phyloP scores from a whole-genome alignment of 2,797 vertebrate species.

The Sardinella longiceps region DNA sequence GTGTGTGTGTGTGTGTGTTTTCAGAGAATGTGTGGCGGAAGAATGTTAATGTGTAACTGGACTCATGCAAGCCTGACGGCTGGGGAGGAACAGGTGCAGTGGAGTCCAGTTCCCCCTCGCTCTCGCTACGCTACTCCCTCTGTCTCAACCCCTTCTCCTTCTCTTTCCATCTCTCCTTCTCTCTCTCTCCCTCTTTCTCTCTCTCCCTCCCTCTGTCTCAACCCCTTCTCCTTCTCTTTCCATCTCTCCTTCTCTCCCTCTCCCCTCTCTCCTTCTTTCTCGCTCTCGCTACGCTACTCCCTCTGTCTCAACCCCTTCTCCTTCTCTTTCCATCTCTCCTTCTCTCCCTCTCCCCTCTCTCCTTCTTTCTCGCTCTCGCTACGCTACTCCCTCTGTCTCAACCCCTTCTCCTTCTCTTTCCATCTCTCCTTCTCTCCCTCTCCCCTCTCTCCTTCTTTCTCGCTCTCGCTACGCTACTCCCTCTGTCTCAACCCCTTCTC shows the following conservation, averaged over 20 bases:
- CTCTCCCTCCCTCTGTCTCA: neutral
- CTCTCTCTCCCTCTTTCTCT: neutral
- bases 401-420: neutral
- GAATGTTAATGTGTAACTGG: conserved; percentile 19
- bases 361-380: neutral
- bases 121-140: too few relatives aligned
- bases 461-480: neutral
- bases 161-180: neutral
- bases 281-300: too few relatives aligned
- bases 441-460: neutral
- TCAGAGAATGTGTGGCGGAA: conserved; percentile 9
- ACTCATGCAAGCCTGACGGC: neutral
- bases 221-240: neutral
- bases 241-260: neutral
- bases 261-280: too few relatives aligned
- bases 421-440: neutral
- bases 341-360: too few relatives aligned
- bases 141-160: neutral
- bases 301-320: too few relatives aligned
- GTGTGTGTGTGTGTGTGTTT: conserved; percentile 5
- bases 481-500: neutral
- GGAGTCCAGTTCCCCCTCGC: neutral
- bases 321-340: too few relatives aligned
- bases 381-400: neutral
- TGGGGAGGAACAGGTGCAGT: conserved; percentile 13